Base-by-base conservation (phyloP, 2,113 vertebrate genomes). In the Corydoras sp. region DNA sequence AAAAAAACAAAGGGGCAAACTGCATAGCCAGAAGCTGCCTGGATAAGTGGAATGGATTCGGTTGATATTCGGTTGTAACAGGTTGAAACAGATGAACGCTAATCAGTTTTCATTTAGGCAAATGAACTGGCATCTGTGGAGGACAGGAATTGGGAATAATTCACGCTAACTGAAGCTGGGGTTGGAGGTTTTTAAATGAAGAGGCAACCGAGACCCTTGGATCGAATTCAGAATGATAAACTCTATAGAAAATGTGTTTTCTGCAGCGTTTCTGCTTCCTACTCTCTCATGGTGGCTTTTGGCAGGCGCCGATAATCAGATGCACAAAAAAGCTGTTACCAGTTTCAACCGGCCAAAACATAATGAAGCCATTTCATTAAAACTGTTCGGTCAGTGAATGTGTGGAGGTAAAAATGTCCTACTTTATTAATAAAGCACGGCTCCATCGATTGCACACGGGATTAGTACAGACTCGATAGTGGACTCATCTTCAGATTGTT, bases 1-100 rank as follows among this genome's bases (percentile, higher is more conserved):
- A 60, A 65, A 69, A 70, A 32, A 65, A 60, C 69, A 61, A 58
- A 73, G 64, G 58, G 14, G 29, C 63, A 58, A 68, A 68, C 65
- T 54, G 9, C 3, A 32, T 68, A 18, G 59, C 50, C 70, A 76
- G 77, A 58, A 73, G 66, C 58, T 24, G 48, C 53, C 55, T 61
- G 7, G 24, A 15, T 68, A 49, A 71, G 63, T 54, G 48, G 49
- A 68, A 63, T 61, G 49, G 51, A n/a, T 24, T 64, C 72, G 60
- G 50, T 56, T 72, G 65, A 60, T 51, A 29, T 15, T 30, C 24
- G 10, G 12, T 62, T n/a, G 51, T 53, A 8, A 10, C 58, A 6
- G 50, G 63, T 56, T 32, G 58, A 9, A 10, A 15, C 2, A 49
- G 15, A 15, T 13, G 10, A 9, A 10, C 10, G 35, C 7, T 54